Evolutionary conservation across 2,888 invertebrate genomes (phyloP).

Genomic region (Hydriomena furcata): DNA sequence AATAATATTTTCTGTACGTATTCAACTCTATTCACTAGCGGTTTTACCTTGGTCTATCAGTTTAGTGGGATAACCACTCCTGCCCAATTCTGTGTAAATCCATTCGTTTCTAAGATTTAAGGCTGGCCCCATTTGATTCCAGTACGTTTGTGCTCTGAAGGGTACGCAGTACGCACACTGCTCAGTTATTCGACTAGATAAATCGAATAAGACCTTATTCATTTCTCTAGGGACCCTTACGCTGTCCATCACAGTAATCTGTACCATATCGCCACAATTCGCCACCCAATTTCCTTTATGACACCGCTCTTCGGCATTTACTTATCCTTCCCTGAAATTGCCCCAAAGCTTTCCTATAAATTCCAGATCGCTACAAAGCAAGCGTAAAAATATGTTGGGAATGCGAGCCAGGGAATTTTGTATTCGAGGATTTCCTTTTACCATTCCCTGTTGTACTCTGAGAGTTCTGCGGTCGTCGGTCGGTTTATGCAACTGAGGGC

Average conservation of each 20-base stretch:
- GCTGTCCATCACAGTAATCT: constrained; percentile 6
- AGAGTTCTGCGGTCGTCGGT: constrained; percentile 56
- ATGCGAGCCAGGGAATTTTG: constrained; percentile 20
- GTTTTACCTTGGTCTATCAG: background rate
- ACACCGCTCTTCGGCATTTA: constrained; percentile 11
- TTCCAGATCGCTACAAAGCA: constrained; percentile 9
- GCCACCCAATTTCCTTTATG: constrained; percentile 19
- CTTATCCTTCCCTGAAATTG: constrained; percentile 5
- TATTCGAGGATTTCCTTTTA: constrained; percentile 32
- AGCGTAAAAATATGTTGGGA: constrained; percentile 18
- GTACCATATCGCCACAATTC: constrained; percentile 12
- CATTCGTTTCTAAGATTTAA: too few species aligned
- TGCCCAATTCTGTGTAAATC: too few species aligned
- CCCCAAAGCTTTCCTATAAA: constrained; percentile 14
- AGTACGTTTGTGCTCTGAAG: background rate
- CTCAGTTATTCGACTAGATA: too few species aligned
- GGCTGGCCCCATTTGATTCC: background rate
- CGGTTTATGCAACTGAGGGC: constrained; percentile 64
- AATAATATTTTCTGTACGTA: constrained; percentile 13
- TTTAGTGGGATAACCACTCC: background rate
- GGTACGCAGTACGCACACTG: too few species aligned
- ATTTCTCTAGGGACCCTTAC: background rate
- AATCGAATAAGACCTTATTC: too few species aligned
- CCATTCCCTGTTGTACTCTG: constrained; percentile 44
- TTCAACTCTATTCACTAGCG: background rate